phyloP scores from a whole-genome alignment of 2,797 vertebrate species.

The Galagoides demidoff region DNA sequence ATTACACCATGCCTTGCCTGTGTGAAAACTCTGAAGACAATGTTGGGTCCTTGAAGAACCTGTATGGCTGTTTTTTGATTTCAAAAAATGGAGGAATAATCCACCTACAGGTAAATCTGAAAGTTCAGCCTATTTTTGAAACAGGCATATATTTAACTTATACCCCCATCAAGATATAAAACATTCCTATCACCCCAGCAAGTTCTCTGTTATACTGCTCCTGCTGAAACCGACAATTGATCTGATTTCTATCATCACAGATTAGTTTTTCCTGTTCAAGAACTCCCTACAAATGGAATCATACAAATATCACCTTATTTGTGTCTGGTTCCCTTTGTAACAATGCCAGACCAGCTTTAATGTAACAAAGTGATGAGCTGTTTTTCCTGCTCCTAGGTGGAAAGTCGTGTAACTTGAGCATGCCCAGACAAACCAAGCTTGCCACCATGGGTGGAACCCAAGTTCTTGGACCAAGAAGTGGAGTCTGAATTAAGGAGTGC shows the following conservation, averaged over 20 bases:
- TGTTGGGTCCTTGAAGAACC: neutral
- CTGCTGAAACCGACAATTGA: neutral
- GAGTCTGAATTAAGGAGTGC: neutral
- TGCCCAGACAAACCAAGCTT: neutral
- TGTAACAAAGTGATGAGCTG: neutral
- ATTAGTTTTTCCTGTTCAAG: neutral
- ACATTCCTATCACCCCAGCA: neutral
- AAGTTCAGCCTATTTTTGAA: conserved; percentile 2
- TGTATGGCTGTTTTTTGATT: neutral
- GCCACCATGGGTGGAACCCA: neutral
- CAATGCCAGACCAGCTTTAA: neutral
- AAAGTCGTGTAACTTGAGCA: neutral
- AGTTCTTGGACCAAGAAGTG: neutral
- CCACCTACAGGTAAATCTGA: neutral
- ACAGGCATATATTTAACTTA: neutral
- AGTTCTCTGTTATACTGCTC: neutral
- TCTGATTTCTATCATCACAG: neutral
- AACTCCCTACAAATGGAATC: neutral
- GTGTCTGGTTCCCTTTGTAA: neutral
- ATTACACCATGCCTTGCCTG: no score
- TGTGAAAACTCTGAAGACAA: neutral
- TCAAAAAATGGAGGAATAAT: conserved; percentile 3
- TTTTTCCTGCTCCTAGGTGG: neutral
- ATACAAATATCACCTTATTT: neutral
- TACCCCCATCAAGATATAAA: neutral